Evolutionary conservation across 2,113 vertebrate genomes (phyloP), one percentile per base, ranked within the genome.

Genomic region (Actenoides hombroni): DNA sequence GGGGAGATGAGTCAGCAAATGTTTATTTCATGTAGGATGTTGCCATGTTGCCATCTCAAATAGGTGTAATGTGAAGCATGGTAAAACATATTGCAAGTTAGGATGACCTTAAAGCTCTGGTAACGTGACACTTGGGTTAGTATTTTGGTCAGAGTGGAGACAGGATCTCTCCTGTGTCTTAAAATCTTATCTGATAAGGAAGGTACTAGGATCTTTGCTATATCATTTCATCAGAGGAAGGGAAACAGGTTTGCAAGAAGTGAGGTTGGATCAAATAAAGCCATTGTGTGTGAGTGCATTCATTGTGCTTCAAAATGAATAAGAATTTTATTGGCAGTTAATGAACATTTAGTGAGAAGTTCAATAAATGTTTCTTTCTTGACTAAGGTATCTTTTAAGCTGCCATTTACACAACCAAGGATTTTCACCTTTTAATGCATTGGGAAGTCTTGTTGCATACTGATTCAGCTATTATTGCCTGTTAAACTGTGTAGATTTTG

Each of bases 331-430:
- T 35, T 88, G 87, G 39, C 79, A 86, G 75, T 91, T 94, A 95
- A 75, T 82, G 67, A 88, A 56, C 29, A 3, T 87, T 77, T 95
- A 86, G 91, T 61, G 87, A 71, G 44, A 78, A 92, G 65, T 85
- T 77, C 80, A 71, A 69, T 81, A 95, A 97, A 88, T 83, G 77
- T 33, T 73, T 73, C 48, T 60, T 65, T 89, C 73, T 92, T 95
- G 81, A 94, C 94, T 96, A 96, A 93, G 78, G 39, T 56, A 51
- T 88, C 60, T 83, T 92, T 73, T 88, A 90, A 82, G 25, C 79
- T 96, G 64, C 93, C 86, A 83, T 23, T 95, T 95, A 79, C 20
- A 61, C 51, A 83, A 73, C 60, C 82, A 64, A 75, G 57, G 61
- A 26, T 83, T 88, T 70, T 37, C 29, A 48, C 87, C 82, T 86